Conservation (phyloP, 2,888 invertebrate genomes). For the Chloroclystis v-ata region DNA sequence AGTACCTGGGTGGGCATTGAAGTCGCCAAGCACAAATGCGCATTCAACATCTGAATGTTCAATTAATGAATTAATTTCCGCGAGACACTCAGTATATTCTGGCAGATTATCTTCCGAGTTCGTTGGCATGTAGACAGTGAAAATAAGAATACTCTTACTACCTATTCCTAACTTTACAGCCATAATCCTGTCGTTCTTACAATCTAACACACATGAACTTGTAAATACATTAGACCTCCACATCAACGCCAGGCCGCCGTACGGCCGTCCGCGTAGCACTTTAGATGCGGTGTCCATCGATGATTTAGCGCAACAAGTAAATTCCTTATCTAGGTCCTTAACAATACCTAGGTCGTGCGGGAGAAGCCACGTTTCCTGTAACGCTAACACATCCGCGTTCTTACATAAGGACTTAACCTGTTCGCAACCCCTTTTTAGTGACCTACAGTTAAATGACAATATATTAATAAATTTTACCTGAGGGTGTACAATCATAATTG, state of each 20-base stretch:
- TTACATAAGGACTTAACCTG: neutral
- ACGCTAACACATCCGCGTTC: neutral
- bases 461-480: neutral
- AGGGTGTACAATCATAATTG: neutral
- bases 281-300: neutral
- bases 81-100: too few relatives aligned
- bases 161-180: too few relatives aligned
- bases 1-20: too few relatives aligned
- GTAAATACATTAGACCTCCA: conserved; percentile 19
- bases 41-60: too few relatives aligned
- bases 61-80: too few relatives aligned
- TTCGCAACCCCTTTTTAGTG: neutral
- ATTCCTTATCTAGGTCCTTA: neutral
- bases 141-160: too few relatives aligned
- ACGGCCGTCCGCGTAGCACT: neutral
- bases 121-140: too few relatives aligned
- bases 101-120: too few relatives aligned
- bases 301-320: neutral
- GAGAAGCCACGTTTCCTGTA: conserved; percentile 9
- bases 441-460: conserved; percentile 1
- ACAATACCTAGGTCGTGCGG: conserved; percentile 2
- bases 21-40: too few relatives aligned
- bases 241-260: neutral
- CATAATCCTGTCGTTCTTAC: conserved; percentile 1
- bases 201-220: conserved; percentile 13